Evolutionary conservation across 2,888 invertebrate species (phyloP), one percentile per base, ranked within the genome.

Genomic region (Laothoe populi): DNA sequence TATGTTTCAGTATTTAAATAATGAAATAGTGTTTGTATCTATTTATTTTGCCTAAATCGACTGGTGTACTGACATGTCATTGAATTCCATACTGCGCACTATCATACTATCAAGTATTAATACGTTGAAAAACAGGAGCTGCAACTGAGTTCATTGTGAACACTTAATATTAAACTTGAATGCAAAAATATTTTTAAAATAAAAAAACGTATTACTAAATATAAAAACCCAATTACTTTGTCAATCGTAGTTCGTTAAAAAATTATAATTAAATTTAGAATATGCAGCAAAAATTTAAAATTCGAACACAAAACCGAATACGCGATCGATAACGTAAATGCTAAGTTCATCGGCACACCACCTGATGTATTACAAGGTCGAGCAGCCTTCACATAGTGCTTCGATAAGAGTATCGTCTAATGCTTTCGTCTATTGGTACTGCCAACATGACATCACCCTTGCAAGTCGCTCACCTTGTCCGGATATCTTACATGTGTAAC

Each of bases 301-400:
- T 48, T 49, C 8, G 31, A 53, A 53, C 26, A 70, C 69, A 66
- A 74, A 73, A 46, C 66, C 67, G 71, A 65, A 78, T 74, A 67
- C 72, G 64, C 75, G 81, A 83, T 84, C 83, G 81, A 83, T 84
- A 44, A 82, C 69, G 69, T 62, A 68, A 73, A 74, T 68, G 70
- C 70, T 72, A 76, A 75, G 82, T 84, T 83, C 84, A 84, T 79
- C 81, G 82, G 72, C 78, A 74, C 72, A 71, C 61, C 68, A 71
- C 67, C 67, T 77, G 74, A 88, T 82, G 80, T 87, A 83, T 84
- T 84, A 87, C 88, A 87, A 88, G 87, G 88, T 79, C 79, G 66
- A 53, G 59, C 64, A 77, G 80, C 86, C 86, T 86, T 86, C 82
- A 64, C 67, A 69, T 75, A 74, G 68, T 67, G 64, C 68, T 59